A percentile compares a stretch with the other conserved stretches of the same genome.
phyloP scores from a whole-genome alignment of 2,797 vertebrate genomes.

The Erethizon dorsatum region DNA sequence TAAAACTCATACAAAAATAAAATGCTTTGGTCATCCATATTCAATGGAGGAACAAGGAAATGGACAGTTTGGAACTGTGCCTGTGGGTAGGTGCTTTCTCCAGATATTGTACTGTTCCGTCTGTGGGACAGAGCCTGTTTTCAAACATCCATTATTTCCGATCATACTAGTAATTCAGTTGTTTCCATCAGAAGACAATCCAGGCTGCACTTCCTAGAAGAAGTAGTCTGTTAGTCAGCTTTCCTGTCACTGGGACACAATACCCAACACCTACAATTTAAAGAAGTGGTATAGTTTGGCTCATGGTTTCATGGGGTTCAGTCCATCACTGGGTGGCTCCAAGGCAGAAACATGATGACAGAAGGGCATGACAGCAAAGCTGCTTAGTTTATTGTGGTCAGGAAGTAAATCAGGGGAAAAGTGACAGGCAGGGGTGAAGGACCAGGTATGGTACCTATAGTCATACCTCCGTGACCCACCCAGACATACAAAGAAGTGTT shows the following conservation, averaged over 20 bases:
- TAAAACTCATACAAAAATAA: neutral
- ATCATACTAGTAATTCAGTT: neutral
- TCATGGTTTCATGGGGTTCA: neutral
- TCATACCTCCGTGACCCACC: neutral
- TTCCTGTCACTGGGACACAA: neutral
- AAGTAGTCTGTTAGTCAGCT: neutral
- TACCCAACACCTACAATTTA: neutral
- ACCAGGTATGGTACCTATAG: neutral
- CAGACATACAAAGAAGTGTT: neutral
- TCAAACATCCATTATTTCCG: neutral
- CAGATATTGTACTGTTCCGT: neutral
- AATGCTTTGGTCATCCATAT: neutral
- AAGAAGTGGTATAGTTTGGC: neutral
- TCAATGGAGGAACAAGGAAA: neutral
- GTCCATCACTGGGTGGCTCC: neutral
- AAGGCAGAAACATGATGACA: neutral
- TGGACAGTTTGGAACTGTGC: neutral
- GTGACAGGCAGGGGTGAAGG: neutral
- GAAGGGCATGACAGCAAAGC: neutral
- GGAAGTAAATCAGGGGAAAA: neutral
- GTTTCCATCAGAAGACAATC: neutral
- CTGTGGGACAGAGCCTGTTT: neutral
- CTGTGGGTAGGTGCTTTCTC: neutral
- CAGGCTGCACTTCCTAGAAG: neutral
- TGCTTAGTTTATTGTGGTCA: neutral